phyloP scores from a whole-genome alignment of 2,797 vertebrate genomes.

The Hypotaenidia okinawae region DNA sequence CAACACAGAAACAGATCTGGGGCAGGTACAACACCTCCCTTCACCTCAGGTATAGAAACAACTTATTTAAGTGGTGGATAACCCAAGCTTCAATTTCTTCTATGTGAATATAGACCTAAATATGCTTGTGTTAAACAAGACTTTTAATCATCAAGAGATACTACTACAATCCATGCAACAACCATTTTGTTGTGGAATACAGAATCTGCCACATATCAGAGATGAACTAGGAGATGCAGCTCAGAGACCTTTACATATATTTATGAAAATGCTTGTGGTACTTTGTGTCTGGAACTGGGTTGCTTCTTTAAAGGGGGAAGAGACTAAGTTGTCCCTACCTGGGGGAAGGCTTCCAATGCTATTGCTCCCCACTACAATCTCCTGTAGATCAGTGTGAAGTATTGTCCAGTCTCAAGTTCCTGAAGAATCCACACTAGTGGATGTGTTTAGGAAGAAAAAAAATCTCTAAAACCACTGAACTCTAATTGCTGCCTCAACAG shows the following conservation, averaged over 20 bases:
- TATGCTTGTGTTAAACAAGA: not conserved
- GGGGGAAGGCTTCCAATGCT: not conserved
- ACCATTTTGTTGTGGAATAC: not conserved
- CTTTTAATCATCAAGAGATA: not conserved
- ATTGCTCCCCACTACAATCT: not conserved
- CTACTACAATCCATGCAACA: not conserved
- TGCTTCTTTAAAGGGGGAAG: not conserved
- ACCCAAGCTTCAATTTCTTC: not conserved
- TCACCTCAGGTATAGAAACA: not conserved
- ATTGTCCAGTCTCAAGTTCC: too few species aligned
- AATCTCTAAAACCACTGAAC: not conserved
- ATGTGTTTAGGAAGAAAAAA: not conserved
- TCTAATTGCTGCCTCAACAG: not conserved
- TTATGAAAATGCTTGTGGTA: not conserved
- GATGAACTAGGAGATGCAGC: not conserved
- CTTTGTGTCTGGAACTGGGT: not conserved
- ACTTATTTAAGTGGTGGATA: not conserved
- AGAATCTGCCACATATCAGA: not conserved
- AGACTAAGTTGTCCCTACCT: not conserved
- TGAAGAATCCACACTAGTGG: not conserved
- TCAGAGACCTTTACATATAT: not conserved
- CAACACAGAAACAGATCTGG: not conserved
- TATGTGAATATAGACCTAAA: not conserved
- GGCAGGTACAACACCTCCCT: not conserved
- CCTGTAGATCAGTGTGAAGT: not conserved